Conservation (phyloP, 2,797 vertebrate genomes). For the Diplodus puntazzo region DNA sequence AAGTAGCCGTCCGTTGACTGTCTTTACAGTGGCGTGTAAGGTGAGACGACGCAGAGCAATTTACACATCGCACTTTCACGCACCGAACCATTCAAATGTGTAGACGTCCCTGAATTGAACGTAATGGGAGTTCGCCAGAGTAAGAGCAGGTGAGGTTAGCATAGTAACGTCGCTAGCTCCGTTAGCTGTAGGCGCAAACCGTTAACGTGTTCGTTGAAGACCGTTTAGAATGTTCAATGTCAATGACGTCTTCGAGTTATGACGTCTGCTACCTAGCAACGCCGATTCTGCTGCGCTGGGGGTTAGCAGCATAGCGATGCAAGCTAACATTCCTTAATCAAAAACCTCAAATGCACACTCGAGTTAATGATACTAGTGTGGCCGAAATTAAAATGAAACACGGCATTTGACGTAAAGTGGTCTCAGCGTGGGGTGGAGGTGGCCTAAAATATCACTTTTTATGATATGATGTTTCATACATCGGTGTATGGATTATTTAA, state of each 20-base stretch:
- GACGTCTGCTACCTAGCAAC: not conserved
- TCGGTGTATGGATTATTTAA: too few species aligned
- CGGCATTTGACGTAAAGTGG: too few species aligned
- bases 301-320: too few species aligned
- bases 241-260: not conserved
- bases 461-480: too few species aligned
- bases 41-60: slow-evolving; percentile 11
- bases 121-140: not conserved
- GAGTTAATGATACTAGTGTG: not conserved
- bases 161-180: slow-evolving; percentile 20
- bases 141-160: slow-evolving; percentile 1
- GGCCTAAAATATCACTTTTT: too few species aligned
- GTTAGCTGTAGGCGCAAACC: slow-evolving; percentile 30
- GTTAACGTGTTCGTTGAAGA: not conserved
- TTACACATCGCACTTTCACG: fast-evolving
- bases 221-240: not conserved
- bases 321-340: not conserved
- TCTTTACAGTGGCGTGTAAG: slow-evolving; percentile 19
- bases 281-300: not conserved
- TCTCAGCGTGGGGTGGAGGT: too few species aligned
- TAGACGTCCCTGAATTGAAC: fast-evolving
- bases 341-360: fast-evolving
- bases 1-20: slow-evolving; percentile 4
- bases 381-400: not conserved
- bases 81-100: not conserved